Conservation (phyloP, 2,797 vertebrate genomes). For the Corythornis leucogaster region DNA sequence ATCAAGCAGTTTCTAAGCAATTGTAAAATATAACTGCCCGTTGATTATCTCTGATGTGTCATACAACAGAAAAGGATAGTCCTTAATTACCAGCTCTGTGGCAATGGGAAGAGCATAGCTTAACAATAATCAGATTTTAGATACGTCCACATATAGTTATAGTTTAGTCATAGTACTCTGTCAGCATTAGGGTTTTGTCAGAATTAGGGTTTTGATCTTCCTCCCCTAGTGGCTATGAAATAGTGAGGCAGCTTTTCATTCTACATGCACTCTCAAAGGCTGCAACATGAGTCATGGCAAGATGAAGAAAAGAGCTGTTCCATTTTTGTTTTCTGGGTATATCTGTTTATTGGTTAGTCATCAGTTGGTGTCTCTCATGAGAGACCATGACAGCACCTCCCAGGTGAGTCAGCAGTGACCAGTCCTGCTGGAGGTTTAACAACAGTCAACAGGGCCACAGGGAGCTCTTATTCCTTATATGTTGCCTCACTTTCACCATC, state of each 20-base stretch:
- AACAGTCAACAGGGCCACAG: background rate
- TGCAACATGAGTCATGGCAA: background rate
- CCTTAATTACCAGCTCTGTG: background rate
- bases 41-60: background rate
- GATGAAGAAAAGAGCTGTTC: background rate
- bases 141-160: background rate
- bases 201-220: background rate
- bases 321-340: background rate
- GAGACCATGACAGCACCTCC: background rate
- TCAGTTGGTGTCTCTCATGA: background rate
- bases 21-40: background rate
- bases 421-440: background rate
- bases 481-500: background rate
- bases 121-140: background rate
- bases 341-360: background rate
- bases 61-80: background rate
- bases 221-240: background rate
- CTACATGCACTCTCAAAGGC: background rate
- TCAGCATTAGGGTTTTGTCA: background rate
- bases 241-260: background rate
- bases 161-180: background rate
- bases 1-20: background rate
- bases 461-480: background rate
- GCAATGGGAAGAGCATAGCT: background rate
- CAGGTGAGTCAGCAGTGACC: background rate